Evolutionary conservation across 1,140 invertebrate species (phyloP), one percentile per base, ranked within the genome.

Genomic region (Saccostrea glomerata): DNA sequence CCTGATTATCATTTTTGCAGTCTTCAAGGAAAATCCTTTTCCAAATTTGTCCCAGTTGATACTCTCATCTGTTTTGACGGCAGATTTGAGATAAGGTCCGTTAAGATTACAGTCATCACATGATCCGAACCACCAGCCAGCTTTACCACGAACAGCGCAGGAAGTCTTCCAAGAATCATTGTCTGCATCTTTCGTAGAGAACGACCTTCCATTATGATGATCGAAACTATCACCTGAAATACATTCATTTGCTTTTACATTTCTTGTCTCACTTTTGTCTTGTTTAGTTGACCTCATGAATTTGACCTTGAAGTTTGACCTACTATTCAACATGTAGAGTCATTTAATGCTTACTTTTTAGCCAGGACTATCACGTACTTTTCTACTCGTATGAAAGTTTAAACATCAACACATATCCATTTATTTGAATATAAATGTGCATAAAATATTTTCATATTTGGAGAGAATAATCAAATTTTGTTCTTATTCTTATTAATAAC

Each of bases 171-270:
- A 36, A 4, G 15, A 9, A 36, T 86, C 63, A 55, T 73, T 86
- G 58, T 86, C 85, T 47, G 40, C 23, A 73, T 86, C 60, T 30
- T 15, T 66, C n/a, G 85, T 86, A 2, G 85, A n/a, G 54, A 86
- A 86, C 5, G 30, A 15, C 17, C 23, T 73, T 23, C 85, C 85
- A 86, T 86, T 86, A 13, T 86, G 85, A 86, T 86, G 17, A n/a
- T 1, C 20, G 9, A 86, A 55, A 13, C 85, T 77, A 70, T 86
- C 17, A 13, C 66, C 85, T 86, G 47, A 77, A 86, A 86, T 17
- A 13, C 54, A 20, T 20, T 1, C 17, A 20, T 63, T 20, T 63
- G 4, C 17, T 20, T 20, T 7, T 36, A 36, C 30, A 36, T 36
- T 36, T 36, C 30, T 36, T 36, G 30, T 36, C 30, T 36, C 30